Evolutionary conservation across 1,140 invertebrate species (phyloP), one percentile per base, ranked within the genome.

Genomic region (Megathymus violae): DNA sequence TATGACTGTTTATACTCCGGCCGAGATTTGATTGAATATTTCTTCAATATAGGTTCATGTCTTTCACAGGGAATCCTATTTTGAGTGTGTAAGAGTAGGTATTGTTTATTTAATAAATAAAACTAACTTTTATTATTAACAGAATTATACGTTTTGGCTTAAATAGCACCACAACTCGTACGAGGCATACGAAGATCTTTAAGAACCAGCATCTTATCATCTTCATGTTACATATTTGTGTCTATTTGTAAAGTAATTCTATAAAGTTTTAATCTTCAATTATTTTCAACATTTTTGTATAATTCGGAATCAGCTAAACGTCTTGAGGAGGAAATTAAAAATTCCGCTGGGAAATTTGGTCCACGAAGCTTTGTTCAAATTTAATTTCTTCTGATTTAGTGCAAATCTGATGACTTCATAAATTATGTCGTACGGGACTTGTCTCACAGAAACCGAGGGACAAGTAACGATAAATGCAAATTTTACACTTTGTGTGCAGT

Each of bases 371-470:
- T 54, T 54, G 40, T 43, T 56, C 22, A 56, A 56, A 56, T 56
- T 54, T 54, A 54, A 54, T 38, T 54, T 54, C 38, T 43, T 10
- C 19, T 43, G 51, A 54, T 54, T 54, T 54, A 43, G 38, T 54
- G 38, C 51, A 54, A 54, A 54, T 54, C 38, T 54, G 51, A 54
- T 54, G 51, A 54, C 51, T 54, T 41, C 51, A 54, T 54, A 54
- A 54, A 43, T 43, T 54, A 41, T 22, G 11, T 38, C 13, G 13
- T 43, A 15, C 40, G 11, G 51, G n/a, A 54, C n/a, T 43, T 27
- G 51, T 54, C 19, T 41, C 14, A 54, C 13, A 5, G 1, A 4
- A 7, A 27, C 7, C 0, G 19, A 27, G 7, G 15, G 7, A 38
- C 51, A 22, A 15, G 3, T 48, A 31, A 31, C 41, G 15, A n/a